phyloP scores from a whole-genome alignment of 2,113 vertebrate genomes.

The Malaclemys terrapin region DNA sequence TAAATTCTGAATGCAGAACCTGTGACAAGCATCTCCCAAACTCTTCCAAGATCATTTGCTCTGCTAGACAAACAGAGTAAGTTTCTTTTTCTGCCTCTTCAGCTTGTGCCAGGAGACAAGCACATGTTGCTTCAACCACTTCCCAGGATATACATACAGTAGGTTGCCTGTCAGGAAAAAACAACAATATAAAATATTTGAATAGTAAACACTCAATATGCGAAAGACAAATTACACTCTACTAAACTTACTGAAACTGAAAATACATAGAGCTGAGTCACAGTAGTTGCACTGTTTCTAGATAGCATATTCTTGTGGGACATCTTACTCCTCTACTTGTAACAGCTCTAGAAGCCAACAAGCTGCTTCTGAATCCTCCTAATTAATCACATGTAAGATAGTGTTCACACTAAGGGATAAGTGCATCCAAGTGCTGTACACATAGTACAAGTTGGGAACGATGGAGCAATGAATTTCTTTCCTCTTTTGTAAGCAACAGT shows the following conservation, averaged over 20 bases:
- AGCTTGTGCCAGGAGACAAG: conserved; percentile 82
- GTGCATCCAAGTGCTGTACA: not conserved
- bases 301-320: not conserved
- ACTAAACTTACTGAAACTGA: not conserved
- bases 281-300: not conserved
- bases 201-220: not conserved
- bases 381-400: not conserved
- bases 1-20: conserved; percentile 75
- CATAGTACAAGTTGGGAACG: not conserved
- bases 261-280: not conserved
- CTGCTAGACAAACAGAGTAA: conserved; percentile 66
- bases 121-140: conserved; percentile 81
- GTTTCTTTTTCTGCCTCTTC: conserved; percentile 81
- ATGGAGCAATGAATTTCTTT: not conserved
- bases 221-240: not conserved
- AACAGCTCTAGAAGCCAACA: not conserved
- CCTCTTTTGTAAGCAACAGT: not conserved
- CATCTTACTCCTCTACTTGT: not conserved
- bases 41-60: conserved; percentile 84
- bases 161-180: conserved; percentile 55
- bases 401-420: not conserved
- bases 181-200: not conserved
- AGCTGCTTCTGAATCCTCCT: not conserved
- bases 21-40: conserved; percentile 84
- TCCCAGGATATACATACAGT: conserved; percentile 77